Evolutionary conservation across 2,113 vertebrate species (phyloP), one percentile per base, ranked within the genome.

Genomic region (Oreochromis spilurus): DNA sequence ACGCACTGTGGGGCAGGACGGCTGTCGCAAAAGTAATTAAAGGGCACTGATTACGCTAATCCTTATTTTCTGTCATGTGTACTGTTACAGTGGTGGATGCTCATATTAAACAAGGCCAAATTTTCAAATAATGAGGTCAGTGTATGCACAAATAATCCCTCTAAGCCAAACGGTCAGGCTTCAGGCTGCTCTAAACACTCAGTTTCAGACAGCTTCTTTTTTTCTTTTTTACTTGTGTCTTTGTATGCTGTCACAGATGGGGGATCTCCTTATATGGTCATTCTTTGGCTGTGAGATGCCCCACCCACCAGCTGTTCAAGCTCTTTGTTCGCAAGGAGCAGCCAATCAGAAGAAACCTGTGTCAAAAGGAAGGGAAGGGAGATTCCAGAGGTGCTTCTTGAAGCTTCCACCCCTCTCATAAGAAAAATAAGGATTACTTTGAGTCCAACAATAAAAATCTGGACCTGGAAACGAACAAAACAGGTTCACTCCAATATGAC

Each of bases 361-460:
- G 21, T 72, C 40, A 45, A 26, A 29, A 17, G 40, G 67, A 29
- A 40, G 26, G 67, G 14, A 7, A 45, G 21, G 40, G 14, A 17
- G 40, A 26, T 72, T 4, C 67, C 21, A 4, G 13, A 72, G 40
- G 21, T 26, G 21, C 38, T 72, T 72, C 5, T 26, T 72, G 40
- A 45, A 6, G 0, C 67, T 17, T 10, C 67, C 7, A 17, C 5
- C 7, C 1, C 8, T 26, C 14, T 29, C 43, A 6, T 17, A 75
- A 12, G 9, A 12, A 24, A 48, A 75, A 48, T 29, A 45, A 48
- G 14, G 24, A 75, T 48, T 6, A 26, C 0, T 72, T 72, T 10
- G n/a, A 72, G 24, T 48, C 1, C 70, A 75, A 0, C 14, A 48
- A 48, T 12, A 19, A 11, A 48, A 75, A 0, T 29, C 13, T 48